A percentile compares a stretch with the other conserved stretches of the same genome.
Evolutionary conservation across 2,113 vertebrate genomes (phyloP).

Genomic region (Scalopus aquaticus): DNA sequence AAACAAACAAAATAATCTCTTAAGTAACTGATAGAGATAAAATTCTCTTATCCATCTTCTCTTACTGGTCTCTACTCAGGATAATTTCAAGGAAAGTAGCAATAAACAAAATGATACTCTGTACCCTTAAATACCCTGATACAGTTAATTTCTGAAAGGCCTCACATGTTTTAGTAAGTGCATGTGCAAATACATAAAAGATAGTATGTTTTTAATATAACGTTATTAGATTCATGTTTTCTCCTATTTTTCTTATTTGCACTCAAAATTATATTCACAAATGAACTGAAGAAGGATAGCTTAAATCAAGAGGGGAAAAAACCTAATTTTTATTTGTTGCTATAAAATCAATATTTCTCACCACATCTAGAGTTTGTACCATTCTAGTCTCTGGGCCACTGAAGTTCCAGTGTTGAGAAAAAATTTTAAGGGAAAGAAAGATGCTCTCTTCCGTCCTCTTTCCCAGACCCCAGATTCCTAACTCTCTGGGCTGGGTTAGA

Average conservation of each 20-base stretch:
- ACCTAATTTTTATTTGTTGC: background rate
- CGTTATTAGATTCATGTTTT: background rate
- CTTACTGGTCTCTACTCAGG: background rate
- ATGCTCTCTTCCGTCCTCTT: background rate
- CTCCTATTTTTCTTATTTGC: background rate
- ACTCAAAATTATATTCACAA: background rate
- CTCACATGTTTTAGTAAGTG: background rate
- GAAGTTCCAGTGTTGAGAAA: background rate
- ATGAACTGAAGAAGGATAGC: background rate
- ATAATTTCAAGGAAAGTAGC: background rate
- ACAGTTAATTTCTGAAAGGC: conserved; percentile 5
- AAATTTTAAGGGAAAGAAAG: background rate
- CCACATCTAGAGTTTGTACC: background rate
- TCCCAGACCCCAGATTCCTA: background rate
- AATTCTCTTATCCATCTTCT: background rate
- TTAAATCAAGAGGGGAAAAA: background rate
- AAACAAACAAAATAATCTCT: background rate
- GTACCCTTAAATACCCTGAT: background rate
- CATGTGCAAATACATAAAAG: background rate
- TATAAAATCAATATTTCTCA: background rate
- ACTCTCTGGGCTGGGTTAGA: background rate
- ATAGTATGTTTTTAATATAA: background rate
- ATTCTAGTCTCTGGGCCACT: background rate
- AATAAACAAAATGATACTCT: background rate
- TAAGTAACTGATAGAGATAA: background rate